A percentile compares a stretch with the other conserved stretches of the same genome.
phyloP scores from a whole-genome alignment of 2,113 vertebrate genomes.

The Hiodon alosoides region DNA sequence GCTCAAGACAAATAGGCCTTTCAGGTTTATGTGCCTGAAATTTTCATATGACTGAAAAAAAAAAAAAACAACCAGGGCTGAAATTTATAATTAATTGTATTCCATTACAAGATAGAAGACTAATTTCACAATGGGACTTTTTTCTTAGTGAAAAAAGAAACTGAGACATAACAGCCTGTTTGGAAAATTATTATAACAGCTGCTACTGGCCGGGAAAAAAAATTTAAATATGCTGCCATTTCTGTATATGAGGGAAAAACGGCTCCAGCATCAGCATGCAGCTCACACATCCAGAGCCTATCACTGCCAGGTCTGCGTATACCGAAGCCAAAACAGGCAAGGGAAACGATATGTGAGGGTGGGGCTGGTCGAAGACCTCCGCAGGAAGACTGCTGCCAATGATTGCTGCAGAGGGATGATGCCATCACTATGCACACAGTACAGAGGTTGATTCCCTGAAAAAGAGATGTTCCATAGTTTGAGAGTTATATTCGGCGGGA shows the following conservation, averaged over 20 bases:
- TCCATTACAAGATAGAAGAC: not conserved
- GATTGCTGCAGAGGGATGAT: constrained; percentile 33
- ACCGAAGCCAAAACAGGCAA: constrained; percentile 49
- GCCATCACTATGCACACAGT: constrained; percentile 46
- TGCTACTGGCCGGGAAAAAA: constrained; percentile 33
- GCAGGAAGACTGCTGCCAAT: not conserved
- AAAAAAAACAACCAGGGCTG: not conserved
- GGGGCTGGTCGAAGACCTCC: constrained; percentile 27
- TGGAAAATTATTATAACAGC: constrained; percentile 43
- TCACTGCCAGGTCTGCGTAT: constrained; percentile 45
- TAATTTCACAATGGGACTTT: not conserved
- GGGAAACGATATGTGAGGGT: constrained; percentile 43
- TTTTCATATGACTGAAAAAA: not conserved
- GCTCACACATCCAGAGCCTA: constrained; percentile 28
- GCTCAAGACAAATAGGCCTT: too few species aligned
- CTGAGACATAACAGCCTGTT: constrained; percentile 32
- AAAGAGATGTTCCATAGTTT: constrained; percentile 19
- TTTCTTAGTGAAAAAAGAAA: constrained; percentile 32
- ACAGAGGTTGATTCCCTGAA: constrained; percentile 30
- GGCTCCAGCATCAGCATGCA: constrained; percentile 40
- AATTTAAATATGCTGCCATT: constrained; percentile 6
- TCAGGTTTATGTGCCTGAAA: not conserved
- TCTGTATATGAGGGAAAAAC: constrained; percentile 37
- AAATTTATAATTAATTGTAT: not conserved
- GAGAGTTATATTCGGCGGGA: too few species aligned